phyloP scores from a whole-genome alignment of 2,888 invertebrate genomes.

The Geotrupes spiniger region DNA sequence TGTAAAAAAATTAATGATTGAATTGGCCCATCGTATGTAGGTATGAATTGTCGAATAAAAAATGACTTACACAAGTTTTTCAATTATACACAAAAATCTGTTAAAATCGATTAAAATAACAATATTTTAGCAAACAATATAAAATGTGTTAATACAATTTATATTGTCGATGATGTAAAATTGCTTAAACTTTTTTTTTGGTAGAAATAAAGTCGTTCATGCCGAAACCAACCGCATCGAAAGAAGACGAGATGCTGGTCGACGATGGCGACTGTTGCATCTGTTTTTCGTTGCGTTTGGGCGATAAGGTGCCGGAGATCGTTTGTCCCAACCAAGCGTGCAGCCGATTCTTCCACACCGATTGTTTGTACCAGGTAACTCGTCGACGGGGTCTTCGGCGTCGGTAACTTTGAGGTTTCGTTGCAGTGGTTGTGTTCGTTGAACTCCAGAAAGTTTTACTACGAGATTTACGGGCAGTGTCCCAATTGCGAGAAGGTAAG shows the following conservation, averaged over 20 bases:
- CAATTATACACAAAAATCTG: no score
- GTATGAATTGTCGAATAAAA: no score
- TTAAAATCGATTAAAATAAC: no score
- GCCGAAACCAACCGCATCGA: conserved; percentile 23
- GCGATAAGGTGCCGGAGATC: conserved; percentile 46
- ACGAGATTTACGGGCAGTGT: conserved; percentile 42
- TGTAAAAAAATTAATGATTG: no score
- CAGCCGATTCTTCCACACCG: conserved; percentile 44
- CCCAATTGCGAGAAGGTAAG: conserved; percentile 46
- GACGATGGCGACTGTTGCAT: conserved; percentile 47
- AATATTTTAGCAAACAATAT: no score
- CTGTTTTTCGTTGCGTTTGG: conserved; percentile 45
- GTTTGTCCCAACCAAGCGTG: conserved; percentile 46
- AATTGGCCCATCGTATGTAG: no score
- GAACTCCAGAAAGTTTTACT: conserved; percentile 37
- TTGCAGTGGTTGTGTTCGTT: conserved; percentile 44
- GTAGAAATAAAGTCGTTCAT: conserved; percentile 41
- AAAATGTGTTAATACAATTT: no score
- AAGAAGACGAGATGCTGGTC: conserved; percentile 28
- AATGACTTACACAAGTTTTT: no score
- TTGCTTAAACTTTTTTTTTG: conserved; percentile 17
- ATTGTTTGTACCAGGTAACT: conserved; percentile 49
- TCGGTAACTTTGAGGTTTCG: conserved; percentile 7
- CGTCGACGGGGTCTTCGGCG: no score
- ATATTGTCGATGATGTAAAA: no score